Evolutionary conservation across 2,888 invertebrate genomes (phyloP).

Genomic region (Cheilosia vernalis): DNA sequence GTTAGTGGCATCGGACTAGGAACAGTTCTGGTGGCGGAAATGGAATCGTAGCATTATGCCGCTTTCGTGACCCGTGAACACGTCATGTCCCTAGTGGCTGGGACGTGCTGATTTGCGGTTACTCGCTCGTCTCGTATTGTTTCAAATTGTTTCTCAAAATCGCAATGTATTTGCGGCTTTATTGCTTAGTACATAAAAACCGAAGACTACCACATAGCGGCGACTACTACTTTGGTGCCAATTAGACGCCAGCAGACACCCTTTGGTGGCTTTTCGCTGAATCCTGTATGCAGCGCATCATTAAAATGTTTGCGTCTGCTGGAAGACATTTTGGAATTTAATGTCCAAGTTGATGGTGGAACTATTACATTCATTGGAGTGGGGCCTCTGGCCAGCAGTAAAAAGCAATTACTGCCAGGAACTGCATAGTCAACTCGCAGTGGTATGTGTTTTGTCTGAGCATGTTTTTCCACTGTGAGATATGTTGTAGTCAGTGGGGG

Average conservation of each 20-base stretch:
- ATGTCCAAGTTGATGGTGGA: constrained; percentile 1
- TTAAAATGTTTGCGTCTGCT: constrained; percentile 11
- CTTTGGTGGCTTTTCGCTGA: constrained; percentile 3
- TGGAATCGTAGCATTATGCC: constrained; percentile 66
- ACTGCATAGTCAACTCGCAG: background rate
- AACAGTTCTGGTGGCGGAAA: constrained; percentile 58
- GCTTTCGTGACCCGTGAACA: constrained; percentile 69
- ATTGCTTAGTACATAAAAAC: background rate
- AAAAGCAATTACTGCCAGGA: constrained; percentile 4
- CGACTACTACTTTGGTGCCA: constrained; percentile 5
- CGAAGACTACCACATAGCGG: background rate
- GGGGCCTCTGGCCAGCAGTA: background rate
- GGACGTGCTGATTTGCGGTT: constrained; percentile 7
- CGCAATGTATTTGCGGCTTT: background rate
- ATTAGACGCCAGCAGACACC: constrained; percentile 17
- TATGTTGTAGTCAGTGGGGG: constrained; percentile 3
- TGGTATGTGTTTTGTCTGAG: background rate
- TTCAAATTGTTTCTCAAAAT: background rate
- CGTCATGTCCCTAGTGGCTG: constrained; percentile 56
- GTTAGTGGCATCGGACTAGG: constrained; percentile 50
- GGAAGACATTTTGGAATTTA: constrained; percentile 12
- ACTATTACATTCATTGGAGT: background rate
- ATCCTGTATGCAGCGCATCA: background rate
- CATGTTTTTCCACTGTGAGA: background rate
- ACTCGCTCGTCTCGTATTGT: background rate